These are phyloP conservation scores for Odontesthes bonariensis DNA, from an alignment of 2,113 vertebrate genomes.

Conservation along the genomic window DNA sequence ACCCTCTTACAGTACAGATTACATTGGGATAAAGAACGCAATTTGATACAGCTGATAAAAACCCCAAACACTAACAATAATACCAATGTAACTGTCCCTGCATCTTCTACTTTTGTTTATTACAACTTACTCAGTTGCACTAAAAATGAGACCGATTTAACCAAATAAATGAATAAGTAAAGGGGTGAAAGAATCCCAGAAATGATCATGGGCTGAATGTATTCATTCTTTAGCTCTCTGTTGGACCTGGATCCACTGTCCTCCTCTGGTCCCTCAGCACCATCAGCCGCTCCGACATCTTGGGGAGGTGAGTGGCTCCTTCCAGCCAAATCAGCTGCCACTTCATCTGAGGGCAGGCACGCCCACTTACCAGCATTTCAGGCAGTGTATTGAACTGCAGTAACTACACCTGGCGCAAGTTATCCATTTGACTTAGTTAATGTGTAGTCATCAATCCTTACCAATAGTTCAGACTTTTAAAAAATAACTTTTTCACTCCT, in stretches of 20 bases:
- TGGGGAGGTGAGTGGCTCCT: conserved; percentile 90
- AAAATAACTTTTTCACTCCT: no score
- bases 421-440: not conserved
- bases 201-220: not conserved
- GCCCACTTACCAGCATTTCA: no score
- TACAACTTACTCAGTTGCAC: no score
- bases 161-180: not conserved
- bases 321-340: not conserved
- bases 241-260: conserved; percentile 93
- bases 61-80: no score
- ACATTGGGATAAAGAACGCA: no score
- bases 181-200: not conserved
- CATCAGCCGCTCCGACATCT: conserved; percentile 84
- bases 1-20: no score
- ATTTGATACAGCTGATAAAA: no score
- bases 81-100: no score
- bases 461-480: no score
- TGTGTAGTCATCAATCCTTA: not conserved
- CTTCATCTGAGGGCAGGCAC: not conserved
- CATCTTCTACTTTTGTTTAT: no score
- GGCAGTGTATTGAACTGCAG: not conserved
- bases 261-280: conserved; percentile 82
- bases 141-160: no score
- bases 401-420: not conserved
- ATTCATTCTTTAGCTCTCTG: conserved; percentile 87